Evolutionary conservation across 2,113 vertebrate genomes (phyloP).

Genomic region (Muntiacus muntjak): DNA sequence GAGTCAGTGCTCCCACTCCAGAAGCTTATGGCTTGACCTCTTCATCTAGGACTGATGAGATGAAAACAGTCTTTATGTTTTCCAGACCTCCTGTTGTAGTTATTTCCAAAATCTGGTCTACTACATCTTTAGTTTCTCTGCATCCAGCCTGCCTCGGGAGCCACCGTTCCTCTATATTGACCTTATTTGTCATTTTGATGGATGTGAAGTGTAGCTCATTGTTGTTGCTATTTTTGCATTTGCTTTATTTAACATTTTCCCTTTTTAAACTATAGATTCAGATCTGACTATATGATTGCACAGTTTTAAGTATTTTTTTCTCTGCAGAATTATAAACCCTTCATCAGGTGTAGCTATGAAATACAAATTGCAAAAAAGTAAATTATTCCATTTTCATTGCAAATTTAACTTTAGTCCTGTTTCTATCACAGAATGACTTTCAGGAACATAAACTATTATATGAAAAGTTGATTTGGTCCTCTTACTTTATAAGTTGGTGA

Average conservation of each 20-base stretch:
- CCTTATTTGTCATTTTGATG: not conserved
- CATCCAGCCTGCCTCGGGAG: accelerated
- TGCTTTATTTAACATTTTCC: not conserved
- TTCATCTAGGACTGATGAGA: not conserved
- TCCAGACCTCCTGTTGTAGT: not conserved
- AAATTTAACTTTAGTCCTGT: not conserved
- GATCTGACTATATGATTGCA: not conserved
- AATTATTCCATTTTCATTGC: not conserved
- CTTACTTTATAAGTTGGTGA: not conserved
- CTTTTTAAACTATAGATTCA: not conserved
- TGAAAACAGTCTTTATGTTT: not conserved
- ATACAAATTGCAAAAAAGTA: not conserved
- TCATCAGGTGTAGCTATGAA: not conserved
- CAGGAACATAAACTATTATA: not conserved
- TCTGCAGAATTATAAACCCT: not conserved
- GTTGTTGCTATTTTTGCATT: not conserved
- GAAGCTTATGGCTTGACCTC: not conserved
- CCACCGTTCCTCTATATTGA: not conserved
- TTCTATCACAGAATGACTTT: not conserved
- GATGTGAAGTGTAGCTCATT: not conserved
- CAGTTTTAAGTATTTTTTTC: not conserved
- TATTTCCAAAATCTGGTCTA: not conserved
- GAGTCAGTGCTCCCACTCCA: not conserved
- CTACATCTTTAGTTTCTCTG: not conserved
- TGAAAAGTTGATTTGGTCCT: not conserved